These are phyloP conservation scores for Cryptocheilus praepositus DNA, from an alignment of 2,888 invertebrate genomes.

Conservation along the genomic window DNA sequence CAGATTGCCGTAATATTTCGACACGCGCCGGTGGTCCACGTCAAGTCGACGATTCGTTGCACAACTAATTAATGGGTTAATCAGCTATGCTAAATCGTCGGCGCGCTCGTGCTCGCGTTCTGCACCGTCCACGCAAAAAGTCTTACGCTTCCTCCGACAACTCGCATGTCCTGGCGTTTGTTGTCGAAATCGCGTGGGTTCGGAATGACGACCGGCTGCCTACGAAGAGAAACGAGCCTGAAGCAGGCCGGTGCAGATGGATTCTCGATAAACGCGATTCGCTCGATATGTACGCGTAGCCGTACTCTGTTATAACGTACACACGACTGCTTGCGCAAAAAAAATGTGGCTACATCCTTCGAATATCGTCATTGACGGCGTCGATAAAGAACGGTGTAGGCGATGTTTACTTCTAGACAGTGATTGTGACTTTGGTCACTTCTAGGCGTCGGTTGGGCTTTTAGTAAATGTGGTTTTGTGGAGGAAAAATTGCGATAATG, in stretches of 20 bases:
- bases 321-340: not conserved
- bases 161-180: constrained; percentile 36
- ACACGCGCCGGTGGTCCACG: constrained; percentile 22
- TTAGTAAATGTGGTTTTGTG: too few species aligned
- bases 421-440: too few species aligned
- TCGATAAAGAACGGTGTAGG: too few species aligned
- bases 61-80: constrained; percentile 55
- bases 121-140: constrained; percentile 12
- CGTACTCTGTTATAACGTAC: not conserved
- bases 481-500: too few species aligned
- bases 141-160: not conserved
- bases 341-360: too few species aligned
- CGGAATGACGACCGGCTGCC: constrained; percentile 63
- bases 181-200: constrained; percentile 62
- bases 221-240: constrained; percentile 30
- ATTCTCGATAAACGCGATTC: not conserved
- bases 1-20: constrained; percentile 13
- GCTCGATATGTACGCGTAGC: not conserved
- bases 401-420: too few species aligned
- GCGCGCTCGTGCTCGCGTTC: constrained; percentile 18
- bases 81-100: constrained; percentile 35
- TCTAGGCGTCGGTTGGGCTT: too few species aligned
- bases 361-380: too few species aligned
- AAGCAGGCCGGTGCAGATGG: not conserved
- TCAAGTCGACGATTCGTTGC: constrained; percentile 41